Evolutionary conservation across 2,113 vertebrate genomes (phyloP).

Genomic region (Chaetura pelagica): DNA sequence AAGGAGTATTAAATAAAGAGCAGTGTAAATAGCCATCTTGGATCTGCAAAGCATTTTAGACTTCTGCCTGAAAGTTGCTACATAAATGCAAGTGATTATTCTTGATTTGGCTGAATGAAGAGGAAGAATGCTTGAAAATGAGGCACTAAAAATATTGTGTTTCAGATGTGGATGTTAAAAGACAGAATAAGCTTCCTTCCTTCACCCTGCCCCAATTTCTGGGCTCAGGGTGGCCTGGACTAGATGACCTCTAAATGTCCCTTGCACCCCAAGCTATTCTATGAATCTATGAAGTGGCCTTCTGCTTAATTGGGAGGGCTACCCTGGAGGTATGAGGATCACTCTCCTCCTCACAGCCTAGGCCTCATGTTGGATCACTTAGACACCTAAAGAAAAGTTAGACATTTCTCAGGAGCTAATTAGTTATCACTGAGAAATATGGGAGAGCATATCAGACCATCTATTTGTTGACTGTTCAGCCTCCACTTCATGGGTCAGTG

Average conservation of each 20-base stretch:
- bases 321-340: neutral
- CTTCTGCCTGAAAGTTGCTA: neutral
- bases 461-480: neutral
- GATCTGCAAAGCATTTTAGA: slow-evolving; percentile 2
- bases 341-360: neutral
- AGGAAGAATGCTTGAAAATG: slow-evolving; percentile 63
- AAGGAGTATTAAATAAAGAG: slow-evolving; percentile 13
- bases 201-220: fast-evolving
- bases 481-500: neutral
- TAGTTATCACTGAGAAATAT: neutral
- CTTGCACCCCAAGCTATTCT: no score
- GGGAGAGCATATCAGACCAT: neutral
- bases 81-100: slow-evolving; percentile 59
- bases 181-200: neutral
- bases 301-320: neutral
- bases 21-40: slow-evolving; percentile 9
- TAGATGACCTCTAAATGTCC: no score
- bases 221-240: neutral
- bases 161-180: slow-evolving; percentile 3
- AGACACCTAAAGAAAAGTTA: neutral
- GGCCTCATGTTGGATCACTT: neutral
- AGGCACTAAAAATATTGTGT: slow-evolving; percentile 53
- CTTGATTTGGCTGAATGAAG: slow-evolving; percentile 52
- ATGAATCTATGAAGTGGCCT: no score
- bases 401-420: neutral